phyloP scores from a whole-genome alignment of 1,140 invertebrate genomes.

The Muscidifurax raptorellus region DNA sequence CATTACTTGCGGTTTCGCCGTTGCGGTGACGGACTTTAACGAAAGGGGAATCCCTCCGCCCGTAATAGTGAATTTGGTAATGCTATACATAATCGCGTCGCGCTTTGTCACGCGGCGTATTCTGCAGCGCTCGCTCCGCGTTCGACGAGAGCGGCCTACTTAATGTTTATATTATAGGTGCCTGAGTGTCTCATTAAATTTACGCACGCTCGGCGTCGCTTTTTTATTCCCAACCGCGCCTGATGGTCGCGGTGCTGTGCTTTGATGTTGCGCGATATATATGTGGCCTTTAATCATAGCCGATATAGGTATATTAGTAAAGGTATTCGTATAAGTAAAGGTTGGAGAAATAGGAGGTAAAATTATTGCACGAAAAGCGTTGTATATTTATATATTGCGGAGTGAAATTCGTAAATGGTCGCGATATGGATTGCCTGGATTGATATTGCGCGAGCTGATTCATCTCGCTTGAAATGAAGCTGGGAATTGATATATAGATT shows the following conservation, averaged over 20 bases:
- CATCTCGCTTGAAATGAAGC: no score
- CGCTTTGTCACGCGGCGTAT: slow-evolving; percentile 44
- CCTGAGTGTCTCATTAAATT: slow-evolving; percentile 31
- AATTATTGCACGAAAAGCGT: not conserved
- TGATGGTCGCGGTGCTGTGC: no score
- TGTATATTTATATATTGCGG: no score
- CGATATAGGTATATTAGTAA: no score
- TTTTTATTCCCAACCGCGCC: not conserved
- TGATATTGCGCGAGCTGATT: no score
- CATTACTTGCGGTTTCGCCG: slow-evolving; percentile 50
- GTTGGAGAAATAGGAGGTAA: no score
- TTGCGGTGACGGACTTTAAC: slow-evolving; percentile 27
- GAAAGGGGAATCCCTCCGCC: slow-evolving; percentile 30
- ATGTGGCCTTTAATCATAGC: not conserved
- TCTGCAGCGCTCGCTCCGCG: no score
- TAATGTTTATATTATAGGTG: slow-evolving; percentile 45
- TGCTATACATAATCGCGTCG: slow-evolving; percentile 27
- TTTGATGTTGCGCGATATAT: not conserved
- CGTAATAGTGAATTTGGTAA: slow-evolving; percentile 46
- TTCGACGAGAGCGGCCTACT: not conserved
- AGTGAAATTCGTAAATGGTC: no score
- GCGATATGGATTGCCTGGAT: no score
- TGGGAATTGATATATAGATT: no score
- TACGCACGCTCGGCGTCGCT: not conserved
- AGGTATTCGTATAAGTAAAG: no score